A percentile compares a stretch with the other conserved stretches of the same genome.
phyloP scores from a whole-genome alignment of 2,113 vertebrate genomes.

The Muntiacus muntjak region DNA sequence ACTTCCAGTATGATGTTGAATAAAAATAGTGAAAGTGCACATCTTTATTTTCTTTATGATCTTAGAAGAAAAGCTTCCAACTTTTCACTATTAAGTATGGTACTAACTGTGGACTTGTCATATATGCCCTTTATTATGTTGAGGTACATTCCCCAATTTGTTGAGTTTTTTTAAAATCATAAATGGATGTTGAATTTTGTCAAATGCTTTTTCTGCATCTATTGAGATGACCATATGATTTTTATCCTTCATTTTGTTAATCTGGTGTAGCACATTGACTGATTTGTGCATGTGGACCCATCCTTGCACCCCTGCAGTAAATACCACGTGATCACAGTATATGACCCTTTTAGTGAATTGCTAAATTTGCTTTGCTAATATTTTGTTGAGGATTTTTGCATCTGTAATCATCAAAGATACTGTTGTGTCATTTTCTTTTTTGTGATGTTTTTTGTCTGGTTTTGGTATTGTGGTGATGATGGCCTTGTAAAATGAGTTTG shows the following conservation, averaged over 20 bases:
- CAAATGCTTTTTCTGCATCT: not conserved
- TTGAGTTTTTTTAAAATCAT: not conserved
- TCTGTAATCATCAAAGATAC: not conserved
- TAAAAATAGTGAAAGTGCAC: not conserved
- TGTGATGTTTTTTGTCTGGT: not conserved
- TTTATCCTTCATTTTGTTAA: not conserved
- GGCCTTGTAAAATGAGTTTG: not conserved
- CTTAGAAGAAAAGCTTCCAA: not conserved
- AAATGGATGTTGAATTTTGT: not conserved
- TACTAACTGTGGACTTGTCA: not conserved
- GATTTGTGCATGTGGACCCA: not conserved
- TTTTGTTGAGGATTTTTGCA: not conserved
- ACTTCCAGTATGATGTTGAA: not conserved
- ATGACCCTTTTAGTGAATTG: not conserved
- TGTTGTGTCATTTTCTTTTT: not conserved
- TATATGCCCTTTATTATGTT: not conserved
- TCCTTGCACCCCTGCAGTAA: not conserved
- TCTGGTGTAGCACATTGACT: not conserved
- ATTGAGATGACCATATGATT: not conserved
- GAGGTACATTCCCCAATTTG: not conserved
- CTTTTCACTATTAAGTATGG: not conserved
- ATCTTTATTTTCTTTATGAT: not conserved
- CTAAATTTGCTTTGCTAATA: not conserved
- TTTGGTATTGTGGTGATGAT: not conserved
- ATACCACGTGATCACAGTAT: not conserved